phyloP scores from a whole-genome alignment of 2,888 invertebrate genomes.

The Lathronympha strigana region DNA sequence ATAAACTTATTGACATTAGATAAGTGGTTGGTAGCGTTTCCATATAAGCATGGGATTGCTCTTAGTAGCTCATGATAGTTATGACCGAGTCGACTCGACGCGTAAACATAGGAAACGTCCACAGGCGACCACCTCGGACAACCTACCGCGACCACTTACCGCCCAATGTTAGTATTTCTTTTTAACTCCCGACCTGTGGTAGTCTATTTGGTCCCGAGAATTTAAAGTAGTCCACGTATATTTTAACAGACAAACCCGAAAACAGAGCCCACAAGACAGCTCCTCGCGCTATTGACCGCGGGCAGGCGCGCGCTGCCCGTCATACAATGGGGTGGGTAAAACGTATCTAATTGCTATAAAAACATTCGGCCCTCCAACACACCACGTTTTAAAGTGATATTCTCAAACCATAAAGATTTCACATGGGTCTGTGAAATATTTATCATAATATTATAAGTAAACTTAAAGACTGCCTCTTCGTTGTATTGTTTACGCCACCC shows the following conservation, averaged over 20 bases:
- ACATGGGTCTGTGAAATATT: slow-evolving; percentile 82
- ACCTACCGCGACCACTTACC: slow-evolving; percentile 47
- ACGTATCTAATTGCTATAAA: slow-evolving; percentile 82
- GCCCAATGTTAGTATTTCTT: slow-evolving; percentile 63
- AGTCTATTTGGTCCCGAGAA: slow-evolving; percentile 66
- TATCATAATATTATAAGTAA: slow-evolving; percentile 84
- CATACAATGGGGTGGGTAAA: slow-evolving; percentile 75
- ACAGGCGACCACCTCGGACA: slow-evolving; percentile 47
- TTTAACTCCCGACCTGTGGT: slow-evolving; percentile 63
- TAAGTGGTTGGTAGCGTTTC: slow-evolving; percentile 12
- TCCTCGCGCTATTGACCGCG: slow-evolving; percentile 62
- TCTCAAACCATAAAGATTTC: slow-evolving; percentile 83
- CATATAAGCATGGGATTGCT: slow-evolving; percentile 25
- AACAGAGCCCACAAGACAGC: slow-evolving; percentile 52
- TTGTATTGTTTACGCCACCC: slow-evolving; percentile 43
- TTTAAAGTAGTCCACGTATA: slow-evolving; percentile 75
- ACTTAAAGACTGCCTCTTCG: slow-evolving; percentile 68
- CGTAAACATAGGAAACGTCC: slow-evolving; percentile 42
- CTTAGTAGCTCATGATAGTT: slow-evolving; percentile 26
- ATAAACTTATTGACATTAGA: slow-evolving; percentile 10
- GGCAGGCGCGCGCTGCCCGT: slow-evolving; percentile 65
- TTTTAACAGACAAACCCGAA: slow-evolving; percentile 78
- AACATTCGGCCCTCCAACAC: slow-evolving; percentile 71
- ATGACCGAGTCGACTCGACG: slow-evolving; percentile 34
- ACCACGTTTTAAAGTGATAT: slow-evolving; percentile 82